Base-by-base conservation (phyloP, 1,140 invertebrate genomes). In the Latrodectus geometricus region DNA sequence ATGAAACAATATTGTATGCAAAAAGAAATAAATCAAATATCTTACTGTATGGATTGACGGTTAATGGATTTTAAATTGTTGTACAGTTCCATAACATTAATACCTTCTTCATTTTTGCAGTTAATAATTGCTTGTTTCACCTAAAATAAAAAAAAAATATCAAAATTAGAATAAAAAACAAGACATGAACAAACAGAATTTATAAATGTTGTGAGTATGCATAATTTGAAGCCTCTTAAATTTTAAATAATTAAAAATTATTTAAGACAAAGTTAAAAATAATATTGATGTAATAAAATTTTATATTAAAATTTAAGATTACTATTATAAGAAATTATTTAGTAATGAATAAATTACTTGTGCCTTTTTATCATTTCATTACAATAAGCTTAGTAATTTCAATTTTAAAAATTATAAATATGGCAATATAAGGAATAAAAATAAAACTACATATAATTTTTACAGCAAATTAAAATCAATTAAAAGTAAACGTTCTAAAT, bases 11-110 rank as follows among this genome's bases (percentile, higher is more conserved):
- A 35, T 35, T 3, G 5, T 3, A 35, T 35, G 2, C 1, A 3
- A 35, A 35, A 35, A 35, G 35, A 3, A 35, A 35, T 5, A 35
- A 35, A 35, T n/a, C 1, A 35, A 35, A 5, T 35, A 35, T 35
- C 83, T 86, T 72, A 86, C 83, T 86, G 83, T 68, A 86, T 86
- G 12, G 74, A 78, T 20, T 86, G 83, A 54, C 83, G 83, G 49
- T 54, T 86, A 0, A 86, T 23, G 15, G 83, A 86, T 72, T 86
- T 77, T 49, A 86, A 61, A 49, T n/a, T 77, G 49, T 56, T 78
- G 20, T 77, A 86, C 23, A 86, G 49, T n/a, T 77, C 83, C 49
- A 48, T 56, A 0, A 72, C 68, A 56, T 56, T 72, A 72, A 86
- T 77, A 14, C 83, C 83, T 61, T 86, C 73, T 50, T 86, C 83